These are phyloP conservation scores for Pseudococcus longispinus DNA, from an alignment of 2,888 invertebrate species.

Conservation along the genomic window DNA sequence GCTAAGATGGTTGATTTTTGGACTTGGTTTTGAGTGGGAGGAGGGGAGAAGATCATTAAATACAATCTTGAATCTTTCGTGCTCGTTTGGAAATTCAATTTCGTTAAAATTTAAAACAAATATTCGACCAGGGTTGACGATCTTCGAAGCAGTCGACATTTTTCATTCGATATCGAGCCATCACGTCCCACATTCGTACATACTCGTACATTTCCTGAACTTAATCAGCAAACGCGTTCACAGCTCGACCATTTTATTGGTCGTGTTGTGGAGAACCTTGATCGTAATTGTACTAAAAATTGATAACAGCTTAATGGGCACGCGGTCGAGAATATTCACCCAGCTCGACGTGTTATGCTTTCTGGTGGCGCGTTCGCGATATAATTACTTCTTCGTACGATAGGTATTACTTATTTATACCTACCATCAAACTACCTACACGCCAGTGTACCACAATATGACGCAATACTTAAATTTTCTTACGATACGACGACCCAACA, in stretches of 20 bases:
- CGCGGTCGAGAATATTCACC: neutral
- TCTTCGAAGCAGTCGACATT: neutral
- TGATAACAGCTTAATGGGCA: neutral
- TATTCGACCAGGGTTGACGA: neutral
- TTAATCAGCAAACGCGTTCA: neutral
- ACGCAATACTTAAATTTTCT: neutral
- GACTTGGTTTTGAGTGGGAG: no score
- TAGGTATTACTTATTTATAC: neutral
- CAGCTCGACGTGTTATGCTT: neutral
- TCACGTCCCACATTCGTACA: neutral
- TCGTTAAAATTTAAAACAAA: no score
- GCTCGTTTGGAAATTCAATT: no score
- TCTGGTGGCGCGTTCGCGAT: neutral
- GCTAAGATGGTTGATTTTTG: no score
- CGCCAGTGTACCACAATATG: neutral
- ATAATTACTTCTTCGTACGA: neutral
- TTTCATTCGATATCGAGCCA: neutral
- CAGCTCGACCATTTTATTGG: neutral
- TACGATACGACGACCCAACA: conserved; percentile 4
- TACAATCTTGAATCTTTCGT: no score
- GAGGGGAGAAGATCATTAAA: no score
- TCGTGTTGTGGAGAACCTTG: neutral
- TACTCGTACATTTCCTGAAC: neutral
- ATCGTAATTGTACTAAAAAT: conserved; percentile 2
- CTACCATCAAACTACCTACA: neutral